Conservation (phyloP, 2,888 invertebrate genomes). For the Mactromeris polynyma region DNA sequence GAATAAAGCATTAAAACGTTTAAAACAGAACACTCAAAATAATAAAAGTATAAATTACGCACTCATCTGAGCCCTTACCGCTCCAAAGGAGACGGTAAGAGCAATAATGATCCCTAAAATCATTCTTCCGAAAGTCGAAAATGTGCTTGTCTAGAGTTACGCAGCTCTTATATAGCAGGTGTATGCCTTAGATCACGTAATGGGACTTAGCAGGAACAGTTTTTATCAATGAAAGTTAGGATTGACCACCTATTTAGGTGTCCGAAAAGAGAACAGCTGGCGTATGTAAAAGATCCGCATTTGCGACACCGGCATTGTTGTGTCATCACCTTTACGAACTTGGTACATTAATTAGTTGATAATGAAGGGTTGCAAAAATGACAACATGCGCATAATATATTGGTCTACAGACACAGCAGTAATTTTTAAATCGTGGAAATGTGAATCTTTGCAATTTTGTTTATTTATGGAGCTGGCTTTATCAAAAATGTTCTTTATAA, state of each 20-base stretch:
- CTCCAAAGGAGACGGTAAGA: constrained; percentile 70
- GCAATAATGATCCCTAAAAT: constrained; percentile 67
- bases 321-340: not conserved
- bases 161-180: constrained; percentile 57
- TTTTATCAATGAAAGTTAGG: constrained; percentile 48
- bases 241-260: not conserved
- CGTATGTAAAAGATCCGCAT: not conserved
- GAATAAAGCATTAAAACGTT: no score
- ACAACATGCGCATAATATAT: no score
- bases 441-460: no score
- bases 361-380: no score
- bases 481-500: no score
- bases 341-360: no score
- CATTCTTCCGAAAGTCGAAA: constrained; percentile 71
- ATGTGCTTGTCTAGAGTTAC: constrained; percentile 21
- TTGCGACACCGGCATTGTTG: not conserved
- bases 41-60: constrained; percentile 14
- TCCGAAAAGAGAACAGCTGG: not conserved
- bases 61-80: constrained; percentile 70
- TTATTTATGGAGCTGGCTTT: no score
- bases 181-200: constrained; percentile 23
- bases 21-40: not conserved
- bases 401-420: no score
- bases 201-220: not conserved
- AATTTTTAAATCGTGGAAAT: no score